phyloP scores from a whole-genome alignment of 2,797 vertebrate species.

The Ispidina lecontei region DNA sequence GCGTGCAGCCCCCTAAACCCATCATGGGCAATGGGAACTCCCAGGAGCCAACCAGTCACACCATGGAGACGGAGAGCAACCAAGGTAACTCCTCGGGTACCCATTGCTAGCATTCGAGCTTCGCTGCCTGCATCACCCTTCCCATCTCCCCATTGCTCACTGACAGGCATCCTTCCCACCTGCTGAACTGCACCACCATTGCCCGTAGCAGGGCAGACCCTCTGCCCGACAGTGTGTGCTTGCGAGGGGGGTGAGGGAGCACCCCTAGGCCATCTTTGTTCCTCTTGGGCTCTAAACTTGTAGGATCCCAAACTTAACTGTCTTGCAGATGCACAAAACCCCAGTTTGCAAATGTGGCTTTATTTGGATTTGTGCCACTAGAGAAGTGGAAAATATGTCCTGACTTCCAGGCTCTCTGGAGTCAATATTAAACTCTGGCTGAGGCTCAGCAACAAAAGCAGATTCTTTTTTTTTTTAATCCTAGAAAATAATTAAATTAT shows the following conservation, averaged over 20 bases:
- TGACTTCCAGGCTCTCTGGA: not conserved
- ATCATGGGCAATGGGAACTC: conserved; percentile 54
- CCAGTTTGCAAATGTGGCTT: not conserved
- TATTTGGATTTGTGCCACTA: not conserved
- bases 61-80: conserved; percentile 58
- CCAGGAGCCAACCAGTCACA: conserved; percentile 24
- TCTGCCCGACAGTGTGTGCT: rapidly evolving
- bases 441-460: not conserved
- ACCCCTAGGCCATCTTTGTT: not conserved
- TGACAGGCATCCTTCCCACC: not conserved
- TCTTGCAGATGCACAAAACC: not conserved
- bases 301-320: not conserved
- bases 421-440: not conserved
- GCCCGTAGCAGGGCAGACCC: rapidly evolving
- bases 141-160: not conserved
- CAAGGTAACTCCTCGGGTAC: conserved; percentile 41
- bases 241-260: not conserved
- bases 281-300: not conserved
- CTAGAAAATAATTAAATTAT: not conserved
- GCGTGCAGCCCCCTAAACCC: conserved; percentile 43
- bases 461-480: not conserved
- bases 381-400: not conserved
- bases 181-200: rapidly evolving
- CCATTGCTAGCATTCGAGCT: rapidly evolving
- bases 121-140: not conserved